These are phyloP conservation scores for Araneus ventricosus DNA, from an alignment of 1,140 invertebrate species.

Conservation along the genomic window DNA sequence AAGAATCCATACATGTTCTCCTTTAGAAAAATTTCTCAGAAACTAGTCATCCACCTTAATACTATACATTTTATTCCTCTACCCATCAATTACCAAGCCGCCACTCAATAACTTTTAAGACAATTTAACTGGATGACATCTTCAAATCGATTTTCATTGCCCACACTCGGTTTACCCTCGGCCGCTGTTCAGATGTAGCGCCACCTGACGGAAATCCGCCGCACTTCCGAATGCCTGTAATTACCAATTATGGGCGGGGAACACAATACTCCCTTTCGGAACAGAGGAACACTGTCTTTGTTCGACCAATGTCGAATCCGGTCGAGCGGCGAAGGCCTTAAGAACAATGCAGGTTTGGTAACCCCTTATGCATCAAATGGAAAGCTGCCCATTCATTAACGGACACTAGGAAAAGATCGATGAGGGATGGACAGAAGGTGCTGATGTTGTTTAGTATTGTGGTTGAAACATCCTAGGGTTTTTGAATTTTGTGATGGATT, in stretches of 20 bases:
- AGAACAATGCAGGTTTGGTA: constrained; percentile 22
- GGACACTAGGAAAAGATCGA: not conserved
- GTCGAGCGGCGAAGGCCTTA: not conserved
- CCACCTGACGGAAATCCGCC: constrained; percentile 39
- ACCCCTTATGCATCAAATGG: constrained; percentile 34
- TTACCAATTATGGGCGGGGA: constrained; percentile 34
- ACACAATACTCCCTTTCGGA: not conserved
- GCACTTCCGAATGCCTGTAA: constrained; percentile 42
- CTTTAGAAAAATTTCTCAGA: not conserved
- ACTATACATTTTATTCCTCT: not conserved
- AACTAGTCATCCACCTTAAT: not conserved
- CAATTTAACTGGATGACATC: constrained; percentile 37
- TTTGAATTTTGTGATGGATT: too few species aligned
- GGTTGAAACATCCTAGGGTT: not conserved
- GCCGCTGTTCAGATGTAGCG: constrained; percentile 23
- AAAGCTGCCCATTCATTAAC: not conserved
- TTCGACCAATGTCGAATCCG: constrained; percentile 12
- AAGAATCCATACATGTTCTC: not conserved
- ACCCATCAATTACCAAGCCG: not conserved
- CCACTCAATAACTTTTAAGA: constrained; percentile 40
- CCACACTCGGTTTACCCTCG: constrained; percentile 23
- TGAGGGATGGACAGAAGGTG: not conserved
- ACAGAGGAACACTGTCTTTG: constrained; percentile 8
- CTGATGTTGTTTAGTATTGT: not conserved
- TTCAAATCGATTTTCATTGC: constrained; percentile 32